Evolutionary conservation across 2,797 vertebrate species (phyloP).

Genomic region (Austrolebias charrua): DNA sequence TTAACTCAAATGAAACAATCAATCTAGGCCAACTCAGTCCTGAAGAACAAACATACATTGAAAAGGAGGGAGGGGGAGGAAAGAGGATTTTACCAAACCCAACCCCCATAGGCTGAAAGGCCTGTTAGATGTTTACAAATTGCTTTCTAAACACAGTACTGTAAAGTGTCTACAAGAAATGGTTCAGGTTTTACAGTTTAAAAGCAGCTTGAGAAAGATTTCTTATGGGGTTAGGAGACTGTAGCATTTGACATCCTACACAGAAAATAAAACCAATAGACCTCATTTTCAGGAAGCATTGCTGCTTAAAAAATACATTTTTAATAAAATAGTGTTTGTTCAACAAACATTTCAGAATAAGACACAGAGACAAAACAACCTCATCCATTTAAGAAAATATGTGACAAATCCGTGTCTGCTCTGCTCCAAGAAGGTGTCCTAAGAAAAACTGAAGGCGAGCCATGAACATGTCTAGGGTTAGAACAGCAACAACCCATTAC

Average conservation of each 20-base stretch:
- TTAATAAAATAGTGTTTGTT: not conserved
- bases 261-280: constrained; percentile 7
- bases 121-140: constrained; percentile 31
- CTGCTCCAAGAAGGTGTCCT: not conserved
- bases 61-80: constrained; percentile 13
- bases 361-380: constrained; percentile 3
- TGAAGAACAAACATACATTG: constrained; percentile 14
- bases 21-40: constrained; percentile 13
- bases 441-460: not conserved
- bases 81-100: constrained; percentile 39
- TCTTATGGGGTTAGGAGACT: constrained; percentile 6
- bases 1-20: constrained; percentile 28
- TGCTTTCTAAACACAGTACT: constrained; percentile 8
- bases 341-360: constrained; percentile 3
- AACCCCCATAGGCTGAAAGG: constrained; percentile 1
- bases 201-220: constrained; percentile 16
- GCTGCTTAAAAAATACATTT: not conserved
- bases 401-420: not conserved
- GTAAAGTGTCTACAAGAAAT: constrained; percentile 11
- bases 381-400: not conserved
- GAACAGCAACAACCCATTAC: constrained; percentile 5
- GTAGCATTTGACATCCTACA: constrained; percentile 8
- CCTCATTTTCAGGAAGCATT: constrained; percentile 8
- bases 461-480: not conserved
- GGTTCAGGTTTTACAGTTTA: constrained; percentile 1